Evolutionary conservation across 2,797 vertebrate species (phyloP).

Genomic region (Cuniculus paca): DNA sequence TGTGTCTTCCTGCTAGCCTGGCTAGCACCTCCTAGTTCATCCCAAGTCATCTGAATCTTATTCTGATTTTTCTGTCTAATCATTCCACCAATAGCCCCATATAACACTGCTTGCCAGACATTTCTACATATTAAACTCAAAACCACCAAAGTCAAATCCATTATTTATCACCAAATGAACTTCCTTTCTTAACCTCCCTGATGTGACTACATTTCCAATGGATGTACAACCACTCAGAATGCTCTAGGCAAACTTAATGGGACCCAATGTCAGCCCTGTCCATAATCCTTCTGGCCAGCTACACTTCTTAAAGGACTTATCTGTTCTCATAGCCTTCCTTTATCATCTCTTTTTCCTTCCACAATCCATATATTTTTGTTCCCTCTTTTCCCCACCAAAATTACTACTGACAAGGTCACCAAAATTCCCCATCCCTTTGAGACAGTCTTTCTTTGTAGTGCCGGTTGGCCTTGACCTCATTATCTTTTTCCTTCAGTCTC

Average conservation of each 20-base stretch:
- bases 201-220: not conserved
- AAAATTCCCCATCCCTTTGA: not conserved
- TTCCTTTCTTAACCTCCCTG: not conserved
- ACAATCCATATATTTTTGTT: not conserved
- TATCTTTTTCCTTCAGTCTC: not conserved
- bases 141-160: not conserved
- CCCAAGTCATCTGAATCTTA: not conserved
- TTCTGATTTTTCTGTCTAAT: slow-evolving; percentile 10
- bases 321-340: not conserved
- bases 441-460: not conserved
- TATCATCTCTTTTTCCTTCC: slow-evolving; percentile 27
- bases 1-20: not conserved
- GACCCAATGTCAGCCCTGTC: not conserved
- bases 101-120: not conserved
- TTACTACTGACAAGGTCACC: not conserved
- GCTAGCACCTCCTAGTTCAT: not conserved
- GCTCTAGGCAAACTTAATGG: not conserved
- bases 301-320: not conserved
- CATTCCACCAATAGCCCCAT: not conserved
- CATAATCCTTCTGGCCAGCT: not conserved
- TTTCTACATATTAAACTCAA: slow-evolving; percentile 40
- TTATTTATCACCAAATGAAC: not conserved
- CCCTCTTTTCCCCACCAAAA: not conserved
- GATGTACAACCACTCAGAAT: not conserved
- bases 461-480: not conserved